Evolutionary conservation across 2,888 invertebrate species (phyloP).

Genomic region (Oxyteleia sp.): DNA sequence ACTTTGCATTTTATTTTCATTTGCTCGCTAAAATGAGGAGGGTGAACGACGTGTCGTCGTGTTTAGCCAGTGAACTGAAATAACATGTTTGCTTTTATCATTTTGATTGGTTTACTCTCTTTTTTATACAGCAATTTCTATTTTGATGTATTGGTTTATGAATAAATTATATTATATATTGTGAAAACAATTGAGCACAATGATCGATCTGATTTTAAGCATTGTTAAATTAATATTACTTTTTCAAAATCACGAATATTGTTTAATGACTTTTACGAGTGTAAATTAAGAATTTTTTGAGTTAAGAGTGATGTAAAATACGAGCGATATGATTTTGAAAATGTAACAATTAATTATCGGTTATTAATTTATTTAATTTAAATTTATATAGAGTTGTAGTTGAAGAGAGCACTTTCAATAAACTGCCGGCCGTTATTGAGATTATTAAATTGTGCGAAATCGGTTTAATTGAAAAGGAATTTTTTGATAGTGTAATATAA

Average conservation of each 20-base stretch:
- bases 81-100: slow-evolving; percentile 14
- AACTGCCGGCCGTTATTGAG: slow-evolving; percentile 3
- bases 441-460: slow-evolving; percentile 8
- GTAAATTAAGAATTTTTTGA: too few species aligned
- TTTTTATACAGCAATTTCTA: slow-evolving; percentile 11
- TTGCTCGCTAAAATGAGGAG: slow-evolving; percentile 14
- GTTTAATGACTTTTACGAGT: too few species aligned
- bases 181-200: too few species aligned
- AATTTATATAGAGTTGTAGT: neutral
- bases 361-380: neutral
- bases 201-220: too few species aligned
- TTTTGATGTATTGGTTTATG: slow-evolving; percentile 30
- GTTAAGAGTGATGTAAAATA: too few species aligned
- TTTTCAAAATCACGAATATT: too few species aligned
- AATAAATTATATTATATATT: slow-evolving; percentile 11
- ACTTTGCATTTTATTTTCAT: slow-evolving; percentile 11
- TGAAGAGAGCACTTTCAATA: neutral
- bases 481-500: too few species aligned
- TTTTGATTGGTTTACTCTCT: slow-evolving; percentile 22
- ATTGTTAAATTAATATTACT: too few species aligned
- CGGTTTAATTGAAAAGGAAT: neutral
- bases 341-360: too few species aligned
- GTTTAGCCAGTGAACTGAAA: slow-evolving; percentile 14
- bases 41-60: neutral
- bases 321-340: too few species aligned